These are phyloP conservation scores for Acanthoscelides obtectus DNA, from an alignment of 2,888 invertebrate genomes.

Conservation along the genomic window DNA sequence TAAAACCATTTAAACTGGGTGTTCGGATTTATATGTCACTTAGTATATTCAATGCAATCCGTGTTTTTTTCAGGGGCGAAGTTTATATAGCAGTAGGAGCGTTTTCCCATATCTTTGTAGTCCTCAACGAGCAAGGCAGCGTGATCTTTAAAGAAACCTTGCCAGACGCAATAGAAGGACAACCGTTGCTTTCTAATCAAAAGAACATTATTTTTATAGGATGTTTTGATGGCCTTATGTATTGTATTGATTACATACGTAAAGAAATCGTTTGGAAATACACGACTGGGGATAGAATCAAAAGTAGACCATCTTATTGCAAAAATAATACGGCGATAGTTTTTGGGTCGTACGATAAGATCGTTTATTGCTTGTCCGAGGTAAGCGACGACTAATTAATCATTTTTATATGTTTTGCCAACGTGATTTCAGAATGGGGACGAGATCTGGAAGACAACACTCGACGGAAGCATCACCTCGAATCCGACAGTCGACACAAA, in stretches of 20 bases:
- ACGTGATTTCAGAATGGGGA: constrained; percentile 50
- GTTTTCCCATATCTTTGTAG: constrained; percentile 68
- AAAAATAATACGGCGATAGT: constrained; percentile 47
- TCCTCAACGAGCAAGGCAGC: constrained; percentile 54
- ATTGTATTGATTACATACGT: constrained; percentile 56
- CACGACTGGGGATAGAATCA: constrained; percentile 59
- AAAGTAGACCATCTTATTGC: constrained; percentile 55
- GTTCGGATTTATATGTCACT: no score
- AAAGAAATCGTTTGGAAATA: constrained; percentile 60
- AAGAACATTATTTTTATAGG: constrained; percentile 61
- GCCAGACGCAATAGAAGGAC: constrained; percentile 67
- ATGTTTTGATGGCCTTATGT: constrained; percentile 70
- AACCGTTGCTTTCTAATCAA: constrained; percentile 45
- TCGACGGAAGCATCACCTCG: constrained; percentile 50
- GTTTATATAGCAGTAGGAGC: constrained; percentile 58
- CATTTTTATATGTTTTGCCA: not conserved
- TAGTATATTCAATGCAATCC: no score
- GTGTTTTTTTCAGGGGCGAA: constrained; percentile 21
- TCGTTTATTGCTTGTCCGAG: constrained; percentile 56
- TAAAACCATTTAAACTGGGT: no score
- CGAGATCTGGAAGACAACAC: constrained; percentile 41
- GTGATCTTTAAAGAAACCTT: constrained; percentile 51
- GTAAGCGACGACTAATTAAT: constrained; percentile 45
- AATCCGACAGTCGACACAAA: constrained; percentile 46
- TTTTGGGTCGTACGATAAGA: constrained; percentile 69